Evolutionary conservation across 2,888 invertebrate species (phyloP), one percentile per base, ranked within the genome.

Genomic region (Plusia festucae): DNA sequence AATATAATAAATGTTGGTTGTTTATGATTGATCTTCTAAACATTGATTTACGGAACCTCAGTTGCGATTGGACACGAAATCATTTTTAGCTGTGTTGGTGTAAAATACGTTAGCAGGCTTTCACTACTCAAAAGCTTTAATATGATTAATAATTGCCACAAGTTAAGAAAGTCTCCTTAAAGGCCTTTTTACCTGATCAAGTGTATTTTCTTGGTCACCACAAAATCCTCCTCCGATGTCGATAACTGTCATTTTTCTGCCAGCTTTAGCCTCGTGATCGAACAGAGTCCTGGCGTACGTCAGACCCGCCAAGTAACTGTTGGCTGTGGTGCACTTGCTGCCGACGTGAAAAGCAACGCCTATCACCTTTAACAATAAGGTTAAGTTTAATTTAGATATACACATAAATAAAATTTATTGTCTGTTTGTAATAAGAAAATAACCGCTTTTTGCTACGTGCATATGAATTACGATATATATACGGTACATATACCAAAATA

Each of bases 331-430:
- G 5, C 63, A 30, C 86, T 84, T 0, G 85, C 85, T 49, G 30
- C 87, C 87, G 0, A 88, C 87, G 66, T 89, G 88, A 61, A 88
- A 89, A 0, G 88, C 85, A 16, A 88, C 84, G 1, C 89, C 88
- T 0, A 85, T 78, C 4, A 89, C 88, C 88, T 89, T 60, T 59
- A 64, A 52, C 24, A 22, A 60, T 24, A 24, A 24, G 5, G n/a
- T n/a, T n/a, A 51, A 61, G 9, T 13, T 18, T 18, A 32, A 32
- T 32, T 11, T 11, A 32, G 2, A 32, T 5, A 11, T 11, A 4
- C 2, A 32, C 8, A 32, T 5, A 11, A 32, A 32, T 32, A 11
- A 32, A 32, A 5, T 32, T 24, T n/a, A n/a, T n/a, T n/a, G n/a
- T n/a, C n/a, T n/a, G n/a, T n/a, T n/a, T n/a, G n/a, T n/a, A n/a